A percentile compares a stretch with the other conserved stretches of the same genome.
Evolutionary conservation across 2,113 vertebrate species (phyloP).

Genomic region (Sialia sialis): DNA sequence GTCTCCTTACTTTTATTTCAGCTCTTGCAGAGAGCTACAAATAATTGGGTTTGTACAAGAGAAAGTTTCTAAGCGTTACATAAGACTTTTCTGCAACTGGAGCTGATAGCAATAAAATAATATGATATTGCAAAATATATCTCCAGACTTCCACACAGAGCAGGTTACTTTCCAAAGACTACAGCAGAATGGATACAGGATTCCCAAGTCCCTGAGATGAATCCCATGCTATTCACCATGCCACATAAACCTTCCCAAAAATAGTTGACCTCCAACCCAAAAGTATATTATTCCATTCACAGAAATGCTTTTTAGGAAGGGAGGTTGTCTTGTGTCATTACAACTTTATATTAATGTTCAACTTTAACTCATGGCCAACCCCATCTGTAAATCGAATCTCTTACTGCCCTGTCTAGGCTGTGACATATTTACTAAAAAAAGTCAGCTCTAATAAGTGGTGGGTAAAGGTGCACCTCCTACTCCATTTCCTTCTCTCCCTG

Average conservation of each 20-base stretch:
- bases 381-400: not conserved
- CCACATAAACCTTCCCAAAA: not conserved
- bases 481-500: not conserved
- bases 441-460: not conserved
- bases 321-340: fast-evolving
- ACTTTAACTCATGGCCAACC: not conserved
- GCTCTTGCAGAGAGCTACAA: not conserved
- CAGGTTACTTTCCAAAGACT: not conserved
- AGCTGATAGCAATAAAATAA: not conserved
- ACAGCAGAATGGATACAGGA: not conserved
- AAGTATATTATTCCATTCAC: not conserved
- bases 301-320: not conserved
- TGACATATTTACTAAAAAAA: not conserved
- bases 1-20: slow-evolving; percentile 15
- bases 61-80: not conserved
- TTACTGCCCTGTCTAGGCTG: not conserved
- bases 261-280: not conserved
- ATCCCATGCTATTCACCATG: not conserved
- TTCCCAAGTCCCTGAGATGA: not conserved
- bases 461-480: not conserved
- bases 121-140: not conserved
- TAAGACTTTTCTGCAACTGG: not conserved
- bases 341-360: not conserved
- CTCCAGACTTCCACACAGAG: not conserved
- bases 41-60: slow-evolving; percentile 1